These are phyloP conservation scores for Heliocidaris tuberculata DNA, from an alignment of 35 echinoderm and acorn worm genomes.

Conservation along the genomic window DNA sequence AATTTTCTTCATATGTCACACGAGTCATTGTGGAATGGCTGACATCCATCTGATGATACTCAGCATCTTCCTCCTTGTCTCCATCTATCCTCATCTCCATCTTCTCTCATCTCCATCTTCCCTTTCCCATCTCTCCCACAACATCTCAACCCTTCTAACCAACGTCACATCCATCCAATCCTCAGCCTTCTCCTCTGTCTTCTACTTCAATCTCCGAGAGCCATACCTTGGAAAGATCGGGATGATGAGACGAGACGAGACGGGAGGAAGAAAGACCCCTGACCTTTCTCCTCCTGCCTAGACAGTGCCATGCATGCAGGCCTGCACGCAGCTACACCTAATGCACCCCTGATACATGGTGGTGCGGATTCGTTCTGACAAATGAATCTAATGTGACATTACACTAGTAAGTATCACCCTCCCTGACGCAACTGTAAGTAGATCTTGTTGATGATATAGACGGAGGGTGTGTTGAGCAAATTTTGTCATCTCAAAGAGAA, in stretches of 20 bases:
- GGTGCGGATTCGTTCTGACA: not conserved
- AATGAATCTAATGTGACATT: conserved; percentile 13
- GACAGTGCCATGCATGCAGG: not conserved
- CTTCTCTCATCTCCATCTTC: not conserved
- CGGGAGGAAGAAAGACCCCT: not conserved
- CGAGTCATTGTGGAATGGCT: too few relatives aligned
- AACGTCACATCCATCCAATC: not conserved
- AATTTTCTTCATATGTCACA: too few relatives aligned
- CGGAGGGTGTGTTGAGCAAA: not conserved
- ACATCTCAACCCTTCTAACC: not conserved
- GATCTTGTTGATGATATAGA: not conserved
- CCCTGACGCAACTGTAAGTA: not conserved
- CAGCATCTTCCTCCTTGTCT: not conserved
- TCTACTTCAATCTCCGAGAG: not conserved
- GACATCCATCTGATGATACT: too few relatives aligned
- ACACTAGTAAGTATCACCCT: not conserved
- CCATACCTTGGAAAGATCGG: not conserved
- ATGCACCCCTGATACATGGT: not conserved
- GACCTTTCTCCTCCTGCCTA: not conserved
- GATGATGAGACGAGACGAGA: not conserved
- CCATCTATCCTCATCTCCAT: not conserved
- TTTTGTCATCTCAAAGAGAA: not conserved
- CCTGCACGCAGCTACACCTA: not conserved
- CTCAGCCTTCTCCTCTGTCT: not conserved
- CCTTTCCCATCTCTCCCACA: not conserved